A percentile compares a stretch with the other conserved stretches of the same genome.
Conservation (phyloP, 1,140 invertebrate species). For the Zophobas morio region DNA sequence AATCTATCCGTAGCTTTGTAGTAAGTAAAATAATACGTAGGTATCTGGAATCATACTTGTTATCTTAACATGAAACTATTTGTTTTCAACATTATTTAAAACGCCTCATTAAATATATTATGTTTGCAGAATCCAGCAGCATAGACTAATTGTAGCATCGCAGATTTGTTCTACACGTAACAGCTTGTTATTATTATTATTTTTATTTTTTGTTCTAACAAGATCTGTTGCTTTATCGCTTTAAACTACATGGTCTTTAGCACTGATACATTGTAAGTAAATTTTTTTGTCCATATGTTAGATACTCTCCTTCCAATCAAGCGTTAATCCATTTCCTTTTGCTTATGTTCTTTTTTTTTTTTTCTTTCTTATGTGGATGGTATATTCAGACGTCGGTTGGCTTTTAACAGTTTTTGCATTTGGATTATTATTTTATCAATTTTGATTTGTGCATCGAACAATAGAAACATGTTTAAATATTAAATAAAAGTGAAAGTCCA, state of each 20-base stretch:
- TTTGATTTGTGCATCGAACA: too few species aligned
- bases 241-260: slow-evolving; percentile 51
- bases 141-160: slow-evolving; percentile 66
- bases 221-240: slow-evolving; percentile 54
- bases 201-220: slow-evolving; percentile 53
- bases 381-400: not conserved
- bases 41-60: slow-evolving; percentile 53
- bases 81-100: slow-evolving; percentile 54
- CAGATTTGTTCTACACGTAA: slow-evolving; percentile 65
- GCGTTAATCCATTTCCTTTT: slow-evolving; percentile 19
- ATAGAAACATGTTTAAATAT: too few species aligned
- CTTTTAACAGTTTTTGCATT: not conserved
- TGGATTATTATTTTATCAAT: too few species aligned
- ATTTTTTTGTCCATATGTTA: slow-evolving; percentile 17
- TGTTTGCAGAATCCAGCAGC: slow-evolving; percentile 66
- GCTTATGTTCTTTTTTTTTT: slow-evolving; percentile 33
- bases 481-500: too few species aligned
- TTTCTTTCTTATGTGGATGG: not conserved
- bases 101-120: slow-evolving; percentile 64
- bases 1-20: slow-evolving; percentile 60
- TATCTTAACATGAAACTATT: slow-evolving; percentile 51
- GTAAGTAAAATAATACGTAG: slow-evolving; percentile 62
- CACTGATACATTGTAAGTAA: slow-evolving; percentile 60
- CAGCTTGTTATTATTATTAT: slow-evolving; percentile 57
- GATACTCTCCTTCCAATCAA: slow-evolving; percentile 13